Base-by-base conservation (phyloP, 2,797 vertebrate species). In the Sciaenops ocellatus region DNA sequence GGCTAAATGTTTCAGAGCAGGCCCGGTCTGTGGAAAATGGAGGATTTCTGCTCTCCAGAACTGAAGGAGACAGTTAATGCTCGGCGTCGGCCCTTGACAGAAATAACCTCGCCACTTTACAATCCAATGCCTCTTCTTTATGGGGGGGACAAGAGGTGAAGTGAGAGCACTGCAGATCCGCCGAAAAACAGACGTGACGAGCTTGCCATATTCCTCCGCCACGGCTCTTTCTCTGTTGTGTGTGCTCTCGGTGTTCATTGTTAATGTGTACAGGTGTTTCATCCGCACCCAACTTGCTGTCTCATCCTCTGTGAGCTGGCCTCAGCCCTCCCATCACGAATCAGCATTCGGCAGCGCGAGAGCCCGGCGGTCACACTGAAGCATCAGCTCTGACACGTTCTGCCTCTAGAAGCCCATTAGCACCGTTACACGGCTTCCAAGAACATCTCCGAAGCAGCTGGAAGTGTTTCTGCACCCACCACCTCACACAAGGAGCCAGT, bases 51-150 rank as follows among this genome's bases (percentile, higher is more conserved):
- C 82, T 84, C 78, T 34, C 62, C 67, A 61, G 51, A 61, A 76
- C 71, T n/a, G 28, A 30, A 79, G 70, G 57, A 88, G 72, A 69
- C 80, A 6, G 84, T 78, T 84, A 86, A 86, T 50, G 78, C 69
- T 75, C 56, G 44, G 59, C 24, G 8, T 28, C 3, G 55, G 80
- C 76, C 80, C 83, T 89, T 63, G 82, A 88, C 77, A 89, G 85
- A 85, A 87, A 89, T 87, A 88, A 92, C 83, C 82, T 73, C 66
- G 16, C 63, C 79, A 85, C 86, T 93, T 91, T 82, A 84, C 77
- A 84, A 83, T 80, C 72, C 54, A 70, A 84, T 50, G 71, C 71
- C 65, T 86, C 46, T 38, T 73, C 72, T 84, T 89, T 75, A 86
- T 81, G 79, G 80, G 88, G 88, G 34, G 85, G 82, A 87, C 85